Evolutionary conservation across 2,888 invertebrate genomes (phyloP).

Genomic region (Melieria picta): DNA sequence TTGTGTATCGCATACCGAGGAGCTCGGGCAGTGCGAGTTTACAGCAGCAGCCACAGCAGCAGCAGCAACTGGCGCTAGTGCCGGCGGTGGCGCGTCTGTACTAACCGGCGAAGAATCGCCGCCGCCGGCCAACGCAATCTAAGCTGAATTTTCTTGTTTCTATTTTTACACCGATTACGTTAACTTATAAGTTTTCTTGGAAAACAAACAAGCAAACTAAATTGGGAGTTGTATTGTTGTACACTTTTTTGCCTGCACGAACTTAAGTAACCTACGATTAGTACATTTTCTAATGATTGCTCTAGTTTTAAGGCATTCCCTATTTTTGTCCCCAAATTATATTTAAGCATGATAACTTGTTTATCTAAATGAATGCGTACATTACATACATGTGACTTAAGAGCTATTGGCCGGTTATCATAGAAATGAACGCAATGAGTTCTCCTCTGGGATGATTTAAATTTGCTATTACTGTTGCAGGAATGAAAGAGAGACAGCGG

Average conservation of each 20-base stretch:
- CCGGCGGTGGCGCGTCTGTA: slow-evolving; percentile 7
- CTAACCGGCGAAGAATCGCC: not conserved
- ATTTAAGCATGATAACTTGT: slow-evolving; percentile 2
- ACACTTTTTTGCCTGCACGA: slow-evolving; percentile 20
- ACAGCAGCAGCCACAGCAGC: slow-evolving; percentile 33
- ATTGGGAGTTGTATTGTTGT: slow-evolving; percentile 28
- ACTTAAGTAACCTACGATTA: slow-evolving; percentile 25
- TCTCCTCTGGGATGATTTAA: too few relatives aligned
- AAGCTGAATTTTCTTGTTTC: slow-evolving; percentile 9
- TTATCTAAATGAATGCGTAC: slow-evolving; percentile 5
- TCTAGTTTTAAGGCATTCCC: slow-evolving; percentile 17
- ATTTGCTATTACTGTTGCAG: too few relatives aligned
- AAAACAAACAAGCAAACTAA: slow-evolving; percentile 37
- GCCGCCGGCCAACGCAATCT: slow-evolving; percentile 25
- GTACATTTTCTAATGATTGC: slow-evolving; percentile 20
- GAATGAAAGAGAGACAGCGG: too few relatives aligned
- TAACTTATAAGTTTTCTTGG: slow-evolving; percentile 32
- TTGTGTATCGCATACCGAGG: slow-evolving; percentile 20
- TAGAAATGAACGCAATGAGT: too few relatives aligned
- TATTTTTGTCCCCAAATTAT: slow-evolving; percentile 11
- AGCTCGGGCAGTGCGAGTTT: not conserved
- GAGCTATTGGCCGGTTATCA: too few relatives aligned
- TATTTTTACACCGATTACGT: slow-evolving; percentile 15
- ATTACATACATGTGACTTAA: not conserved
- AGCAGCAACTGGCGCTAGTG: slow-evolving; percentile 32